phyloP scores from a whole-genome alignment of 2,888 invertebrate genomes.

The Pyrgus malvae region DNA sequence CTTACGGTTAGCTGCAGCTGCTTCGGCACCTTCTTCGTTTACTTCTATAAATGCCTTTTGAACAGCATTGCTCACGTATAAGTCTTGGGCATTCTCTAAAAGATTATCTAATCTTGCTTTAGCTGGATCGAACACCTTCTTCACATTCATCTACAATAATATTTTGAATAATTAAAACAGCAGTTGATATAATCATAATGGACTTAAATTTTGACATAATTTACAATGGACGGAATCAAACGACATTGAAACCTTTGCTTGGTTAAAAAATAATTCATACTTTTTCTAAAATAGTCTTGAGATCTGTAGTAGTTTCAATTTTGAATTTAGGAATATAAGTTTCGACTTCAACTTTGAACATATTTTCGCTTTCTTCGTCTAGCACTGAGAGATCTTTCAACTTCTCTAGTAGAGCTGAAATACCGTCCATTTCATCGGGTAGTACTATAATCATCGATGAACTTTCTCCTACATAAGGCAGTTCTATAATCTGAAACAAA shows the following conservation, averaged over 20 bases:
- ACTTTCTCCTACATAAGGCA: slow-evolving; percentile 86
- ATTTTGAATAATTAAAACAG: too few relatives aligned
- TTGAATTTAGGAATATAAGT: slow-evolving; percentile 90
- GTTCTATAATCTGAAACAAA: slow-evolving; percentile 82
- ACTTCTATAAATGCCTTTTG: slow-evolving; percentile 93
- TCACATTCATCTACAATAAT: slow-evolving; percentile 38
- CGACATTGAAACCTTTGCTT: too few relatives aligned
- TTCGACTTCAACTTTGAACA: slow-evolving; percentile 77
- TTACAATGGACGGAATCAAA: too few relatives aligned
- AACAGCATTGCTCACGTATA: slow-evolving; percentile 84
- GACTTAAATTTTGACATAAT: too few relatives aligned
- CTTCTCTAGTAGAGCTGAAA: slow-evolving; percentile 82
- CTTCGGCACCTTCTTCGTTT: slow-evolving; percentile 93
- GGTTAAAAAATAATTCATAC: too few relatives aligned
- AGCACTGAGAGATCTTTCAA: slow-evolving; percentile 71
- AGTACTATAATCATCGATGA: slow-evolving; percentile 87
- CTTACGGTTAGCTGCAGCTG: slow-evolving; percentile 91
- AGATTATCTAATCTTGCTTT: slow-evolving; percentile 85
- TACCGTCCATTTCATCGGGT: slow-evolving; percentile 86
- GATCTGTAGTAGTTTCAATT: slow-evolving; percentile 86
- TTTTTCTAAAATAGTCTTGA: slow-evolving; percentile 81
- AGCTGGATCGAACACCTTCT: slow-evolving; percentile 43
- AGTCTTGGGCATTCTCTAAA: slow-evolving; percentile 57
- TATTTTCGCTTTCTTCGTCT: slow-evolving; percentile 58
- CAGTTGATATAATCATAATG: too few relatives aligned